Conservation (phyloP, 2,888 invertebrate genomes). For the Clitarchus hookeri region DNA sequence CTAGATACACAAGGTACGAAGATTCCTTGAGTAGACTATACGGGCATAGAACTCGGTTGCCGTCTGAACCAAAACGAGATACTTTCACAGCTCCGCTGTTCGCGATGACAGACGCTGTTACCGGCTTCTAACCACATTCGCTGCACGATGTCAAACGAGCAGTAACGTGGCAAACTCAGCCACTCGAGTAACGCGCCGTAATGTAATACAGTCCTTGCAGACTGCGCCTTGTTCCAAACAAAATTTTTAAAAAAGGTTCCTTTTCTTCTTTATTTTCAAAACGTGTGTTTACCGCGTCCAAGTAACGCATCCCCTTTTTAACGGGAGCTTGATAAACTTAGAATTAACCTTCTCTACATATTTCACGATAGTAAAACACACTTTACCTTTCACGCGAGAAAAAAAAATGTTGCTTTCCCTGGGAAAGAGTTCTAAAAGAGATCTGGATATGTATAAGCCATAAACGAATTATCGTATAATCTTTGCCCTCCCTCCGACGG, state of each 20-base stretch:
- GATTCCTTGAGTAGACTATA: too few relatives aligned
- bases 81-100: too few relatives aligned
- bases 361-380: slow-evolving; percentile 20
- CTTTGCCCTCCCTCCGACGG: slow-evolving; percentile 18
- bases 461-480: slow-evolving; percentile 25
- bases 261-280: neutral
- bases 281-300: neutral
- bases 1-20: too few relatives aligned
- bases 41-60: neutral
- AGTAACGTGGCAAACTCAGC: too few relatives aligned
- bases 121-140: too few relatives aligned
- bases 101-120: too few relatives aligned
- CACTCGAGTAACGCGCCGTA: too few relatives aligned
- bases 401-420: slow-evolving; percentile 12
- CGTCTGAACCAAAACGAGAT: too few relatives aligned
- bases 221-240: too few relatives aligned
- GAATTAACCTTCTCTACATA: slow-evolving; percentile 22
- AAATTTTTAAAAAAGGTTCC: too few relatives aligned
- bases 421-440: slow-evolving; percentile 24
- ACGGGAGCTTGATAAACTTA: slow-evolving; percentile 24
- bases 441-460: slow-evolving; percentile 25
- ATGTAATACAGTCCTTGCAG: too few relatives aligned
- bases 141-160: too few relatives aligned
- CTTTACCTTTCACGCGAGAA: neutral
- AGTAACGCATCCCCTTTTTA: neutral